Evolutionary conservation across 2,113 vertebrate genomes (phyloP).

Genomic region (Eira barbara): DNA sequence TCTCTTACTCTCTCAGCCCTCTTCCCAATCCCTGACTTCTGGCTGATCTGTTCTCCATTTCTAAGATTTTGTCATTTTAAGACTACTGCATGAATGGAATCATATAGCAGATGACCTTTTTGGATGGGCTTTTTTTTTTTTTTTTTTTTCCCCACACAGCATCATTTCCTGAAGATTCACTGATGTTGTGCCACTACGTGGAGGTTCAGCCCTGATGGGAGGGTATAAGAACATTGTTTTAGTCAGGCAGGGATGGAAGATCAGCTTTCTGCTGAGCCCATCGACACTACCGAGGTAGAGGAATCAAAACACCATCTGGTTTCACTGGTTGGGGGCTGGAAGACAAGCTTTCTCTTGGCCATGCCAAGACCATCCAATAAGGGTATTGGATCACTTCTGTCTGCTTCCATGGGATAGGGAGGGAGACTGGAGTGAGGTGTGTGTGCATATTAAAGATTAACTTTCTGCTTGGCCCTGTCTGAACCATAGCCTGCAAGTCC

Average conservation of each 20-base stretch:
- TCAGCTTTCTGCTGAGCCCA: neutral
- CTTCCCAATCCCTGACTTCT: fast-evolving
- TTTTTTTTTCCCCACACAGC: neutral
- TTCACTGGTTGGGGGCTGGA: neutral
- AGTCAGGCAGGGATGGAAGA: neutral
- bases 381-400: neutral
- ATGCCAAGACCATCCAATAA: neutral
- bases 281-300: neutral
- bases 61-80: neutral
- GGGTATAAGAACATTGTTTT: neutral
- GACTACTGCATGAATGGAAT: neutral
- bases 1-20: neutral
- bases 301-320: neutral
- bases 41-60: neutral
- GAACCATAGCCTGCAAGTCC: neutral
- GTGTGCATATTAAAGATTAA: neutral
- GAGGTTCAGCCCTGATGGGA: neutral
- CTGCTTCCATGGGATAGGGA: neutral
- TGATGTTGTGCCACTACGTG: neutral
- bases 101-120: neutral
- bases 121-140: neutral
- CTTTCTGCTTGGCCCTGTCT: neutral
- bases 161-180: neutral
- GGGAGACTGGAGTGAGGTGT: neutral
- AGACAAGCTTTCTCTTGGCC: neutral